Evolutionary conservation across 2,888 invertebrate species (phyloP), one percentile per base, ranked within the genome.

Genomic region (Idaea aversata): DNA sequence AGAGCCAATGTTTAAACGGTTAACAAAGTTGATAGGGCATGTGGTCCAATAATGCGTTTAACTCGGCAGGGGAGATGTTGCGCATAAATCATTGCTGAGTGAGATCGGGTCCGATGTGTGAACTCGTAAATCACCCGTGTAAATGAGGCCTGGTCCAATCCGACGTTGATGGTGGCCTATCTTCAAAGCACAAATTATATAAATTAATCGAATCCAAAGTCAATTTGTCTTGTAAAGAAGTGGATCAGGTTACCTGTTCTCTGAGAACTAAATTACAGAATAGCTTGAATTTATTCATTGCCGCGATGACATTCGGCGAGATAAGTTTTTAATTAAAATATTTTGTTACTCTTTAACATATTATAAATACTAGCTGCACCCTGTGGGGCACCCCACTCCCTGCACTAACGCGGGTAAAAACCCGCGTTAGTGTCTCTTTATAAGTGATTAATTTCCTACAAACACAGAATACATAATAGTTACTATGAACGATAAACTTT

Each of bases 21-120:
- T 86, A 81, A 86, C 85, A 84, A 87, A 88, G 88, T 88, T 86
- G 87, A 89, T 89, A 87, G 87, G 86, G 86, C 85, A 85, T 85
- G 85, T 81, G 87, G 85, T 83, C 84, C 84, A 86, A 89, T 91
- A 89, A 91, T 89, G 88, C 87, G 88, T 87, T 88, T 84, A 89
- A 86, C 90, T 88, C 88, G 82, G 86, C 85, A 81, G 85, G 86
- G 82, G 87, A 86, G 89, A 88, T 89, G 91, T 87, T 85, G 84
- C 77, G 84, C 84, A 91, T 92, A 91, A 92, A 92, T 92, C 91
- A 91, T 92, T 87, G 87, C 88, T 88, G 88, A 90, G 90, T 88
- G 89, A 90, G 91, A 91, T 90, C 88, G 88, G 87, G 77, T 83
- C 84, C 87, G 86, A 90, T 90, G 91, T 91, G 90, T 89, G 91